Percentiles rank a stretch among this genome's conserved stretches.
Conservation (phyloP, 2,888 invertebrate species). For the Papilio protenor region DNA sequence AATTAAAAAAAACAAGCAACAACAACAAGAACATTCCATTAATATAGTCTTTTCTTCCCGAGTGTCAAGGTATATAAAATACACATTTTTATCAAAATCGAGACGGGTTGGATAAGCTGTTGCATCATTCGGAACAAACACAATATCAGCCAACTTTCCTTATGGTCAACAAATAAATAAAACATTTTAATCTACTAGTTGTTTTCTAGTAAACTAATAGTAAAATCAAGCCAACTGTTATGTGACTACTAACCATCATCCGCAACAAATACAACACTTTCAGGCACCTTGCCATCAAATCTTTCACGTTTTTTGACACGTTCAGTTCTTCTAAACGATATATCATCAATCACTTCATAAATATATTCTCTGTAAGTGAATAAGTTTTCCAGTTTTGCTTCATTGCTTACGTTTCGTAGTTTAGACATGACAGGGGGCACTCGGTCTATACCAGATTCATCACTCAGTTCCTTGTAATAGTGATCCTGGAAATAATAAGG, state of each 20-base stretch:
- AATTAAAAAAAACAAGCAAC: no score
- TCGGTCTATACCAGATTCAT: slow-evolving; percentile 72
- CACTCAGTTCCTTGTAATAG: slow-evolving; percentile 69
- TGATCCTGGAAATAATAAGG: slow-evolving; percentile 62
- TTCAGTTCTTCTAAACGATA: background rate
- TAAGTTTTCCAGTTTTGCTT: slow-evolving; percentile 67
- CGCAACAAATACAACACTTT: background rate
- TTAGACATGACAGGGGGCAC: slow-evolving; percentile 54
- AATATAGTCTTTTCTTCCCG: no score
- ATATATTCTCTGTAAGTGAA: slow-evolving; percentile 72
- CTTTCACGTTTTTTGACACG: background rate
- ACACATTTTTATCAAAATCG: no score
- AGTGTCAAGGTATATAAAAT: no score
- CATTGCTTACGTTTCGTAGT: slow-evolving; percentile 63
- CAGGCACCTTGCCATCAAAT: background rate
- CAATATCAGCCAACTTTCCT: no score
- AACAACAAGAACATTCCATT: no score
- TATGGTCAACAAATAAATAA: no score
- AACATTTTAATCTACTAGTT: no score
- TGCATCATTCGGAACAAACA: no score
- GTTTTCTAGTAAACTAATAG: background rate
- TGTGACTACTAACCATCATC: background rate
- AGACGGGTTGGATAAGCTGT: no score
- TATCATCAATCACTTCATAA: slow-evolving; percentile 57
- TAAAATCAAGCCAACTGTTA: background rate